phyloP scores from a whole-genome alignment of 1,140 invertebrate species.

The Charaxes varanes region DNA sequence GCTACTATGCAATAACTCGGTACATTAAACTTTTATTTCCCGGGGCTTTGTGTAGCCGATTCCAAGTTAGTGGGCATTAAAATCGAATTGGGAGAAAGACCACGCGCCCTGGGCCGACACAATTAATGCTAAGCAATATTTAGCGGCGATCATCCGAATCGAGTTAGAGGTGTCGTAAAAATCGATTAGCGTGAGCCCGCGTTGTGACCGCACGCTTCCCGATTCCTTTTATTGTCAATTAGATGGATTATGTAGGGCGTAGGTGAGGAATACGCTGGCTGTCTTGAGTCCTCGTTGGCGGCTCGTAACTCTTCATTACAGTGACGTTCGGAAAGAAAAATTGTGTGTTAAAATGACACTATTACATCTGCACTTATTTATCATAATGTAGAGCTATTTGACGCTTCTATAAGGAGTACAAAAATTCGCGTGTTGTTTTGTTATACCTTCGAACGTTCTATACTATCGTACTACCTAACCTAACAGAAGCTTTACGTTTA shows the following conservation, averaged over 20 bases:
- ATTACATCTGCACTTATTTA: too few relatives aligned
- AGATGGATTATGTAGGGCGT: constrained; percentile 65
- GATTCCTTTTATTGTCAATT: constrained; percentile 70
- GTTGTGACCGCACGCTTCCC: constrained; percentile 61
- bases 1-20: constrained; percentile 16
- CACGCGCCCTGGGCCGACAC: constrained; percentile 24
- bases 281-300: too few relatives aligned
- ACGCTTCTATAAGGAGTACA: too few relatives aligned
- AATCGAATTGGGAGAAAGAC: constrained; percentile 19
- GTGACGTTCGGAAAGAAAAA: too few relatives aligned
- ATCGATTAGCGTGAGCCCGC: constrained; percentile 54
- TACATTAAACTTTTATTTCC: constrained; percentile 23
- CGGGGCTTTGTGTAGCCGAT: constrained; percentile 17
- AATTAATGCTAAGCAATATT: constrained; percentile 52
- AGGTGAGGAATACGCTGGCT: too few relatives aligned
- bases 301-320: too few relatives aligned
- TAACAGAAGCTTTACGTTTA: too few relatives aligned
- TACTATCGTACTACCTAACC: too few relatives aligned
- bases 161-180: constrained; percentile 47
- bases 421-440: too few relatives aligned
- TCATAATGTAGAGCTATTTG: too few relatives aligned
- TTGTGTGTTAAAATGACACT: too few relatives aligned
- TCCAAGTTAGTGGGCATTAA: constrained; percentile 19
- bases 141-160: constrained; percentile 36
- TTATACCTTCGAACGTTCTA: too few relatives aligned